Evolutionary conservation across 23 tunicate genomes (phyloP).

Genomic region (Ascidia mentula): DNA sequence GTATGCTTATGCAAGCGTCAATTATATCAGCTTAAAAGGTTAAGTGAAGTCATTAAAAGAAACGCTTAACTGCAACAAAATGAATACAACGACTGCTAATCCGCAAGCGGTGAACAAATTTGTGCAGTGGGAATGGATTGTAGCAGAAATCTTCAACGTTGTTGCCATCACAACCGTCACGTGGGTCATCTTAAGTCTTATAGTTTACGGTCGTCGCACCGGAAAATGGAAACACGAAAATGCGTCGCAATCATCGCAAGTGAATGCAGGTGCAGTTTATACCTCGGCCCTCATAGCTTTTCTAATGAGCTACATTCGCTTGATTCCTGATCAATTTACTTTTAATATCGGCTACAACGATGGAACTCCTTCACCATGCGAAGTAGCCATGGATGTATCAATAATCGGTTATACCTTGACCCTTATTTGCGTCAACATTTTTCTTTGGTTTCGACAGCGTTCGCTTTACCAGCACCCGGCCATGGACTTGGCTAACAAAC

Average conservation of each 20-base stretch:
- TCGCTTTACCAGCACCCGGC: not conserved
- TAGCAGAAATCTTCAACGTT: slow-evolving; percentile 5
- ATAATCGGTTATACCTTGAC: not conserved
- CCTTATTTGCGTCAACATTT: not conserved
- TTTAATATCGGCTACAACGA: slow-evolving; percentile 5
- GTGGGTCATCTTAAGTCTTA: not conserved
- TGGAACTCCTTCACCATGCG: not conserved
- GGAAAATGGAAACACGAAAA: not conserved
- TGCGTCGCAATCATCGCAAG: not conserved
- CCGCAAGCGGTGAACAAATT: not conserved
- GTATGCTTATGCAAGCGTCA: too few species aligned
- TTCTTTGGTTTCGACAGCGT: not conserved
- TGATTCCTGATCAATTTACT: not conserved
- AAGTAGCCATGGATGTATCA: not conserved
- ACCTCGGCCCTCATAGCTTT: not conserved
- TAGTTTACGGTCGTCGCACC: not conserved
- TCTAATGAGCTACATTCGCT: not conserved
- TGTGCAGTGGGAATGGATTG: not conserved
- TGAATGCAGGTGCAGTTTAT: slow-evolving; percentile 6
- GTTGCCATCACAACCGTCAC: not conserved
- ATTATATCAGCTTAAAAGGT: too few species aligned
- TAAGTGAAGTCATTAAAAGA: not conserved
- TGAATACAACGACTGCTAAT: not conserved
- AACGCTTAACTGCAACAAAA: not conserved
- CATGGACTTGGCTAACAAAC: not conserved